Evolutionary conservation across 1,140 invertebrate species (phyloP), one percentile per base, ranked within the genome.

Genomic region (Paraescarpia echinospica): DNA sequence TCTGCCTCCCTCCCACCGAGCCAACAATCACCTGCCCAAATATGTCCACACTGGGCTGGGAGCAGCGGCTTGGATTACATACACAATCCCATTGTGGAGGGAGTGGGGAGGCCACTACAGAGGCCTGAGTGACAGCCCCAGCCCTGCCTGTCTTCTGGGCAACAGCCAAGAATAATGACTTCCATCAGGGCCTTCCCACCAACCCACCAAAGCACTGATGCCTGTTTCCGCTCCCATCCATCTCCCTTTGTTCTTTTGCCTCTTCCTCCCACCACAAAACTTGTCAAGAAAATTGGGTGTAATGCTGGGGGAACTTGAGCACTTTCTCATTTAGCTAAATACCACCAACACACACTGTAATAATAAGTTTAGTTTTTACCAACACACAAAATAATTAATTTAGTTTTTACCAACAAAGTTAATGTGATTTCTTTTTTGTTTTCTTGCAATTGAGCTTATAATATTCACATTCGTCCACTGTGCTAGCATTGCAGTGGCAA

Each of bases 121-220:
- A 31, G 59, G 59, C 2, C 27, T 77, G 9, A 77, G 22, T 77
- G 59, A 77, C 59, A 77, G 59, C 18, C 2, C 59, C 27, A 4
- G 2, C 22, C 8, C 18, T 77, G 59, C 18, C 59, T 77, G 59
- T 77, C 59, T 77, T 77, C 59, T 22, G 48, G 59, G 22, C 14
- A 77, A 27, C 59, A 77, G 59, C 59, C 59, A 77, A 77, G 59
- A 77, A 77, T 77, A 77, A 77, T 77, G 59, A 77, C 59, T 77
- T 77, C 59, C 59, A 77, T 31, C 2, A 27, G 59, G 59, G 59
- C 59, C 59, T 27, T 27, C 14, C 59, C 14, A 18, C 59, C 59
- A 5, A 18, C 59, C 59, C 59, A 22, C 59, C 59, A 18, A 27
- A 18, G 18, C 22, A 27, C 59, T 77, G 59, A 77, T 77, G 12